These are phyloP conservation scores for Istiophorus platypterus DNA, from an alignment of 2,113 vertebrate species.

Conservation along the genomic window DNA sequence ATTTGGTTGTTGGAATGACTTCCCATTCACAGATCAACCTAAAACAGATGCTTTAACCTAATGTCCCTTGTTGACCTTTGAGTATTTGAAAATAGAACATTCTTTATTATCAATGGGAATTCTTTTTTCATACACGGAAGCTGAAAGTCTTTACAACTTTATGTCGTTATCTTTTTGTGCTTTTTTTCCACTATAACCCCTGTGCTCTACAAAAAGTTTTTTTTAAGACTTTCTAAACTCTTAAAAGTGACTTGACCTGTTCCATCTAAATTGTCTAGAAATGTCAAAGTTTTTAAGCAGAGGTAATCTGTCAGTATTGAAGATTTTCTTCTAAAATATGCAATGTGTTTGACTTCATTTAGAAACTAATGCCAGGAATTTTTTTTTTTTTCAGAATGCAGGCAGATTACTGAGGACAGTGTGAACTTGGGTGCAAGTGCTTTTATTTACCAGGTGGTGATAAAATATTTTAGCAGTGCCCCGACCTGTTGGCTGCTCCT, in stretches of 20 bases:
- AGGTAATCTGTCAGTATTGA: neutral
- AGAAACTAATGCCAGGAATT: neutral
- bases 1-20: neutral
- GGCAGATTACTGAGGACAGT: neutral
- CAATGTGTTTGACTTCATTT: neutral
- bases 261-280: neutral
- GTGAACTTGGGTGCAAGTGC: conserved; percentile 5
- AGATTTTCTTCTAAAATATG: neutral
- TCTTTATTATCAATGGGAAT: no score
- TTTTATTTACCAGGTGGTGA: conserved; percentile 27
- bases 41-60: neutral
- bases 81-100: no score
- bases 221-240: neutral
- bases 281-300: no score
- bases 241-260: neutral
- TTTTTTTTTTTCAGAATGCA: neutral
- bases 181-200: neutral
- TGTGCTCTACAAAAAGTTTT: neutral
- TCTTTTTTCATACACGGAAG: neutral
- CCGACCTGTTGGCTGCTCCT: conserved; percentile 36
- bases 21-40: neutral
- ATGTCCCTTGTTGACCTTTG: neutral
- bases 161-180: neutral
- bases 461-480: conserved; percentile 48
- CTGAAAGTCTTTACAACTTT: neutral